Percentiles rank a stretch among this genome's conserved stretches.
Conservation (phyloP, 2,113 vertebrate species). For the Agapornis roseicollis region DNA sequence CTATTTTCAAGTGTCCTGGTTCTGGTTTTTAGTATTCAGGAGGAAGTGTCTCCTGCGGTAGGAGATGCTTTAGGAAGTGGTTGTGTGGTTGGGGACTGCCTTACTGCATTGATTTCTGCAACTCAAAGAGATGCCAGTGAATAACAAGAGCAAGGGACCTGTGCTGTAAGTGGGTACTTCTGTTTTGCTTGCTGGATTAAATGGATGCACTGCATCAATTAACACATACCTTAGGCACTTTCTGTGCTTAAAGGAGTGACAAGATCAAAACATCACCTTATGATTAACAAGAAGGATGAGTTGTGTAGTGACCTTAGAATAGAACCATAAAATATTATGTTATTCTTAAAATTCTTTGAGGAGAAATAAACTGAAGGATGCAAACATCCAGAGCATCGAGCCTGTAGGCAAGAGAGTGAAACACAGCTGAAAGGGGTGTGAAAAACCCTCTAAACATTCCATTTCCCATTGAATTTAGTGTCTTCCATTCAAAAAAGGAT, state of each 20-base stretch:
- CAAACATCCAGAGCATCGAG: neutral
- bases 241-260: slow-evolving; percentile 1
- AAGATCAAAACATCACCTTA: neutral
- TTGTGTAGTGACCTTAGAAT: neutral
- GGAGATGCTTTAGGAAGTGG: neutral
- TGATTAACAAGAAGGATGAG: neutral
- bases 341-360: neutral
- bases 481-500: neutral
- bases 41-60: neutral
- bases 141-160: neutral
- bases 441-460: neutral
- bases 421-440: neutral
- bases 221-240: slow-evolving; percentile 34
- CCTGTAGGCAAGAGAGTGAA: neutral
- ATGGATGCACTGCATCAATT: slow-evolving; percentile 38
- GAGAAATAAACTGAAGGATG: neutral
- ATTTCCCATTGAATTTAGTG: neutral
- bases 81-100: neutral
- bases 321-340: neutral
- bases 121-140: neutral
- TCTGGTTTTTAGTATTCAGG: neutral
- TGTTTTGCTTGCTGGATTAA: slow-evolving; percentile 39
- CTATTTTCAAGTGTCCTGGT: neutral
- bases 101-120: neutral
- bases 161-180: neutral